phyloP scores from a whole-genome alignment of 2,113 vertebrate species.

The Pseudolaguvia tuberculata region DNA sequence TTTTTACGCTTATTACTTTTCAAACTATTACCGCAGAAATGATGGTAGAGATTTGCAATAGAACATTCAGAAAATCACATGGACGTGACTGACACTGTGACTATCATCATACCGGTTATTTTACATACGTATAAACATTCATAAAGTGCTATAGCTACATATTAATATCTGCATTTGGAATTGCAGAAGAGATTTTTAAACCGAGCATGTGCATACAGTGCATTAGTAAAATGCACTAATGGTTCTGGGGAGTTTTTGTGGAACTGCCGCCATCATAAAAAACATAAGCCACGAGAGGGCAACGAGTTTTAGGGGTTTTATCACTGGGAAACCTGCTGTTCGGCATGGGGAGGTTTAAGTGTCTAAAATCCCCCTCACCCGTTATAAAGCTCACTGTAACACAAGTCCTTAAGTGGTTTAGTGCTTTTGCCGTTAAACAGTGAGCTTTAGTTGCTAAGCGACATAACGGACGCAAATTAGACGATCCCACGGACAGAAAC shows the following conservation, averaged over 20 bases:
- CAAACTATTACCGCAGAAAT: no score
- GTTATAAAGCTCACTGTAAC: neutral
- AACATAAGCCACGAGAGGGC: neutral
- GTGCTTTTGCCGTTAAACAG: neutral
- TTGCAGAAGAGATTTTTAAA: no score
- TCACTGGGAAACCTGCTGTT: neutral
- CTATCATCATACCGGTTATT: no score
- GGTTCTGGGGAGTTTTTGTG: neutral
- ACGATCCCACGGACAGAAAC: neutral
- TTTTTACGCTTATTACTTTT: no score
- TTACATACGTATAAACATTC: no score
- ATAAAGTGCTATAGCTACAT: no score
- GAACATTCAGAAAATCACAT: no score
- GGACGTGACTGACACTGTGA: no score
- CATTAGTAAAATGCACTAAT: neutral
- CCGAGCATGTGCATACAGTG: neutral
- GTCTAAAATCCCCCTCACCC: neutral
- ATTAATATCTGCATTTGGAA: no score
- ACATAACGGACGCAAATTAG: neutral
- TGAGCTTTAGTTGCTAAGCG: neutral
- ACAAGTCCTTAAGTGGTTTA: neutral
- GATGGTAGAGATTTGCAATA: no score
- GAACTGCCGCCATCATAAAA: neutral
- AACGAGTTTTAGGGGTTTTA: neutral
- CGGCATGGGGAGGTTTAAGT: neutral